Conservation (phyloP, 2,797 vertebrate species). For the Ctenosaura bakeri region DNA sequence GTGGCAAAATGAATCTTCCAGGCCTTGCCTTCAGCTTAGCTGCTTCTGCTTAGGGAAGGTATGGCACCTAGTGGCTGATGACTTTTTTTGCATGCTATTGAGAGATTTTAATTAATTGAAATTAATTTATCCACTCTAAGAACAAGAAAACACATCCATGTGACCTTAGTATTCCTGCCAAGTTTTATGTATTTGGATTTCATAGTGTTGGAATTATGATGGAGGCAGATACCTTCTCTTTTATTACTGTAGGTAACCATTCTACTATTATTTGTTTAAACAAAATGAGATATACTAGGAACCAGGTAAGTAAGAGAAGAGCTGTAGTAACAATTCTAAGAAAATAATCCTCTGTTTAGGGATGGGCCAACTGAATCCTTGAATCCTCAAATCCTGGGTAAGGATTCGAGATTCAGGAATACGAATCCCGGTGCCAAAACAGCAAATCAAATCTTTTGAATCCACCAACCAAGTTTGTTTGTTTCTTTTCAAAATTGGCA, state of each 20-base stretch:
- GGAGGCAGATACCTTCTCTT: neutral
- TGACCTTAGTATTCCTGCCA: neutral
- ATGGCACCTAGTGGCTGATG: neutral
- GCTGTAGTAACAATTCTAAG: rapidly evolving
- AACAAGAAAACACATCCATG: neutral
- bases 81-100: no score
- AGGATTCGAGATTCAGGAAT: no score
- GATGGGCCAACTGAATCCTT: no score
- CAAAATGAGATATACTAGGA: rapidly evolving
- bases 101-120: neutral
- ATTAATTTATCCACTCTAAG: neutral
- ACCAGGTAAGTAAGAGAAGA: neutral
- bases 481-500: no score
- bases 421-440: no score
- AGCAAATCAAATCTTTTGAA: no score
- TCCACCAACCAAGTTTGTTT: no score
- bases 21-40: neutral
- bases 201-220: neutral
- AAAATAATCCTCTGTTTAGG: neutral
- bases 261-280: conserved; percentile 21
- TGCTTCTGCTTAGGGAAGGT: neutral
- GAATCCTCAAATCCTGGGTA: no score
- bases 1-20: neutral
- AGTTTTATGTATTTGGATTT: neutral
- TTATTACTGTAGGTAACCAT: neutral